A percentile compares a stretch with the other conserved stretches of the same genome.
Evolutionary conservation across 1,140 invertebrate species (phyloP).

Genomic region (Penaeus indicus): DNA sequence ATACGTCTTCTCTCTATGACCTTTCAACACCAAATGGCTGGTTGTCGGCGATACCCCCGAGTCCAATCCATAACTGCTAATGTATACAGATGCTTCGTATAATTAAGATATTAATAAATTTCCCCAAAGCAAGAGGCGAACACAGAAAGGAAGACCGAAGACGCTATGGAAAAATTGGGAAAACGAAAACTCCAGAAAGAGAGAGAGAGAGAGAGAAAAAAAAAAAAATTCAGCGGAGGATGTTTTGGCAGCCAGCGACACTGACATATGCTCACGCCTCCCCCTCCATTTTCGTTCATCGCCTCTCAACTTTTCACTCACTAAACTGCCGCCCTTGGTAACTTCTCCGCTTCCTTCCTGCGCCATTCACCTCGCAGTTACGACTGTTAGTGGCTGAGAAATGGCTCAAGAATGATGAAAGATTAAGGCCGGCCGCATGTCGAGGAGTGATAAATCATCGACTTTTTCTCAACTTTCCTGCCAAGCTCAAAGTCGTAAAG

Average conservation of each 20-base stretch:
- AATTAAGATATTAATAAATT: conserved; percentile 53
- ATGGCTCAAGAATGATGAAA: conserved; percentile 55
- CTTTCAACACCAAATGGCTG: conserved; percentile 51
- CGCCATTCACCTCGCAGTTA: conserved; percentile 49
- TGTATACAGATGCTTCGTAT: conserved; percentile 50
- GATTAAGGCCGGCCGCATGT: conserved; percentile 50
- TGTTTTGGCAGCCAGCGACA: conserved; percentile 56
- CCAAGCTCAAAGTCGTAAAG: conserved; percentile 47
- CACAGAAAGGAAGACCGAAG: neutral
- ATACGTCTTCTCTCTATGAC: conserved; percentile 51
- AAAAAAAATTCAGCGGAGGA: conserved; percentile 24
- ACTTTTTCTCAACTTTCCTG: conserved; percentile 40
- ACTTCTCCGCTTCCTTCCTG: conserved; percentile 40
- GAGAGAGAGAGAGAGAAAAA: too few relatives aligned
- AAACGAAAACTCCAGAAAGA: conserved; percentile 9
- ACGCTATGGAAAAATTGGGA: neutral
- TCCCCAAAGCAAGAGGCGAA: neutral
- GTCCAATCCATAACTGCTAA: conserved; percentile 51
- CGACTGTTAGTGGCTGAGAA: conserved; percentile 58
- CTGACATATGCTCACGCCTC: conserved; percentile 49
- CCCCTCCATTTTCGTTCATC: conserved; percentile 56
- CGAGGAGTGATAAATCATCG: conserved; percentile 54
- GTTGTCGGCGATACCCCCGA: conserved; percentile 31
- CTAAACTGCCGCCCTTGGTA: conserved; percentile 18
- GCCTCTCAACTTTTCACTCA: conserved; percentile 57